Conservation (phyloP, 2,797 vertebrate species). For the Tapirus indicus region DNA sequence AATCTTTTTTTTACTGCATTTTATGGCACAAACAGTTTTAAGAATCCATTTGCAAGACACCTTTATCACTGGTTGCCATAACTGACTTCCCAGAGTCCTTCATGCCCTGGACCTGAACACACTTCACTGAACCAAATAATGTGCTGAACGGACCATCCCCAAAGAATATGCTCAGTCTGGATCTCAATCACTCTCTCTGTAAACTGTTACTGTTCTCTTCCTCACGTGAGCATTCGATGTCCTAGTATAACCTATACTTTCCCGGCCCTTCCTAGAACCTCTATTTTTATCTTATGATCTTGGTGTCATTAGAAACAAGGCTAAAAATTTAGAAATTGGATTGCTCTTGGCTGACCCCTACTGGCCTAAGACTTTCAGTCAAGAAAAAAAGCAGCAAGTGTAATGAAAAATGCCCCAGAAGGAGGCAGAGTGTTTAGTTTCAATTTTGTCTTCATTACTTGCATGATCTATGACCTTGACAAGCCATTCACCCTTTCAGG, state of each 20-base stretch:
- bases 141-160: neutral
- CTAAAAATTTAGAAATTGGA: neutral
- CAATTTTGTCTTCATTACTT: neutral
- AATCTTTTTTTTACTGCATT: neutral
- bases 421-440: neutral
- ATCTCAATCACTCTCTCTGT: neutral
- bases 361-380: conserved; percentile 48
- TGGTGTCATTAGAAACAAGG: neutral
- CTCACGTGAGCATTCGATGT: neutral
- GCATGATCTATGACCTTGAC: neutral
- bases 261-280: neutral
- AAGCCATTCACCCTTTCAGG: neutral
- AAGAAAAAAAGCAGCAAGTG: neutral
- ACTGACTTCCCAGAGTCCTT: neutral
- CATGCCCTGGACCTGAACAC: neutral
- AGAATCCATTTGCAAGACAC: neutral
- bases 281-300: neutral
- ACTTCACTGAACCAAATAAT: conserved; percentile 12
- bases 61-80: neutral
- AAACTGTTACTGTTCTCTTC: neutral
- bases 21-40: neutral
- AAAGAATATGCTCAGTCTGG: neutral
- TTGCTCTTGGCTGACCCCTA: conserved; percentile 71
- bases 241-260: neutral
- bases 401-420: neutral